Base-by-base conservation (phyloP, 30 jellyfish, hydroid and myxozoan genomes). In the Turritopsis rubra region DNA sequence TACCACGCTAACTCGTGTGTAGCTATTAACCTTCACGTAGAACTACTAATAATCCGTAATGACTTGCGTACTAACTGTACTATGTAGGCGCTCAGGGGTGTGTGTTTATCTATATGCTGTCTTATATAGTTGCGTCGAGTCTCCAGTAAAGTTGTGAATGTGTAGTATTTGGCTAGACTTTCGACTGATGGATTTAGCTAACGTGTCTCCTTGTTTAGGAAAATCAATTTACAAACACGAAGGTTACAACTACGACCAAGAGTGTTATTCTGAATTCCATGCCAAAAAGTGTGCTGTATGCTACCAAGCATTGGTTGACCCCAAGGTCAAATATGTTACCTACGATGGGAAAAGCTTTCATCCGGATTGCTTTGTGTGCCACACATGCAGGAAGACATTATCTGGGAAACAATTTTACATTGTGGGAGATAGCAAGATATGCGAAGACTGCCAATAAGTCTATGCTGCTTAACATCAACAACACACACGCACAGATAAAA, bases 201-300 rank as follows among this genome's bases (percentile, higher is more conserved):
- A 3, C 60, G 60, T 41, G 60, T 41, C 13, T 41, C 60, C 60
- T 41, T 41, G 60, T 80, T 54, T 29, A 80, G 87, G 87, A 29
- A 80, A 80, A 53, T 80, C 87, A 3, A 80, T 80, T 52, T 80
- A 17, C 77, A 53, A 80, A 29, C 87, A 80, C 29, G 87, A 80
- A 0, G 87, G 87, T 1, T 75, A 80, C 41, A 80, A 80, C 27
- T 80, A 80, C 79, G 87, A 80, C 52, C 79, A 80, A 65, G 87
- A 80, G 0, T 80, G 87, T 29, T 80, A 80, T n/a, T 65, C 87
- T 9, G 21, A 18, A 17, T 80, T 53, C 65, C 87, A 80, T 80
- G 87, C 87, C 1, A 80, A 80, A 29, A 80, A 80, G 65, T 80
- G 87, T n/a, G 87, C 87, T 19, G 87, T 80, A 18, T 80, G 87